Conservation (phyloP, 2,113 vertebrate genomes). For the Pogona vitticeps region DNA sequence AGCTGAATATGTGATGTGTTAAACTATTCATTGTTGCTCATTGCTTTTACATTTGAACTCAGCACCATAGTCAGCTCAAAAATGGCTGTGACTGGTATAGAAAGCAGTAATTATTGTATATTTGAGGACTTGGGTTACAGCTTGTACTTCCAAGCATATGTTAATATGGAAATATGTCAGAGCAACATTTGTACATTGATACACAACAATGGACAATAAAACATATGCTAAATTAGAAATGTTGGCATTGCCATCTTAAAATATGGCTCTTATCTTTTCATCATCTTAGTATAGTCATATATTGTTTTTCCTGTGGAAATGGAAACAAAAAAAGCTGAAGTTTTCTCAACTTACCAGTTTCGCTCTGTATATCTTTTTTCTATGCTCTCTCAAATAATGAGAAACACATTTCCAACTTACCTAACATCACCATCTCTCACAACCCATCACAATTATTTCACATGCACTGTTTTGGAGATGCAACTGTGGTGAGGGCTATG, state of each 20-base stretch:
- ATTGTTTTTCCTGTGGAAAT: background rate
- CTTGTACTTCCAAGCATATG: conserved; percentile 4
- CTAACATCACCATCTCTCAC: background rate
- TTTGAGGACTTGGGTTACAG: conserved; percentile 10
- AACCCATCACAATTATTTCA: background rate
- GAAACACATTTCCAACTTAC: background rate
- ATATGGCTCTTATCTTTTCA: background rate
- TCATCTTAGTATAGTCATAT: background rate
- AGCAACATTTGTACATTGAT: background rate
- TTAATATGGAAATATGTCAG: conserved; percentile 22
- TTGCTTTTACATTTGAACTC: conserved; percentile 14
- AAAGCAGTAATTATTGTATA: background rate
- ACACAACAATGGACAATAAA: background rate
- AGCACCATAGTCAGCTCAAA: background rate
- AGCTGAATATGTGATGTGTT: background rate
- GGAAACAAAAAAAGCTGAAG: background rate
- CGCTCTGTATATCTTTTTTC: background rate
- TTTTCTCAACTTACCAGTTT: background rate
- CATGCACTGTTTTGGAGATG: background rate
- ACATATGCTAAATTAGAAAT: background rate
- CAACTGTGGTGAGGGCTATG: background rate
- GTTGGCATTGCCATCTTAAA: background rate
- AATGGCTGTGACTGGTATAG: background rate
- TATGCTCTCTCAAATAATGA: background rate
- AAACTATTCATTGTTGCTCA: background rate